Base-by-base conservation (phyloP, 2,888 invertebrate genomes). In the Athripsodes cinereus region DNA sequence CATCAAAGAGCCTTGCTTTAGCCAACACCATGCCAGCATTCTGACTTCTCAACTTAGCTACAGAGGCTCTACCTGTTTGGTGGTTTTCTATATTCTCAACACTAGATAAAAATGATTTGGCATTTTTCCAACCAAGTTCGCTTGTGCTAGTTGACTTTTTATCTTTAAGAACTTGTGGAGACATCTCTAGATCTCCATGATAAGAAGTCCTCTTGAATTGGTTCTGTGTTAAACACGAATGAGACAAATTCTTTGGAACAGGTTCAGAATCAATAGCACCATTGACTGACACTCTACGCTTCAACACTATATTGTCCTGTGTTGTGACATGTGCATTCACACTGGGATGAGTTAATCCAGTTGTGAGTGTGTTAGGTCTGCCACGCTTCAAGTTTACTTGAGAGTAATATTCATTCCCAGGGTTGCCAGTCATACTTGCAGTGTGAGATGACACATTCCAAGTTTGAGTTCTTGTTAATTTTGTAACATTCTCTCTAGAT, bases 21-120 rank as follows among this genome's bases (percentile, higher is more conserved):
- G 88, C 89, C 59, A 88, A 73, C 1, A 91, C 90, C 76, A 88
- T 89, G 6, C 90, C 91, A 5, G 87, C 88, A 70, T 90, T 90
- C 70, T 88, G 86, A 51, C 81, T 78, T 22, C 88, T 76, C 26
- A 90, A 68, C 66, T 85, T 84, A 19, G 86, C 87, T 11, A 90
- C 82, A 0, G 90, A 90, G 0, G 86, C 86, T 58, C 90, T 78
- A 1, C 85, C 84, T 22, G 81, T 81, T 51, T 75, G 75, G 53
- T 74, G 74, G 46, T 72, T 69, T 13, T 68, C 70, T n/a, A 75
- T 74, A 22, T 73, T 65, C 60, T 77, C 75, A 2, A 77, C 78
- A 13, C 76, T 77, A 62, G 78, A 76, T 53, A 81, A 79, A 67
- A 81, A 81, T 20, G 79, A 73, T 10, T 79, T 78, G 1, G 83